phyloP scores from a whole-genome alignment of 2,113 vertebrate genomes.

The Dascyllus trimaculatus region DNA sequence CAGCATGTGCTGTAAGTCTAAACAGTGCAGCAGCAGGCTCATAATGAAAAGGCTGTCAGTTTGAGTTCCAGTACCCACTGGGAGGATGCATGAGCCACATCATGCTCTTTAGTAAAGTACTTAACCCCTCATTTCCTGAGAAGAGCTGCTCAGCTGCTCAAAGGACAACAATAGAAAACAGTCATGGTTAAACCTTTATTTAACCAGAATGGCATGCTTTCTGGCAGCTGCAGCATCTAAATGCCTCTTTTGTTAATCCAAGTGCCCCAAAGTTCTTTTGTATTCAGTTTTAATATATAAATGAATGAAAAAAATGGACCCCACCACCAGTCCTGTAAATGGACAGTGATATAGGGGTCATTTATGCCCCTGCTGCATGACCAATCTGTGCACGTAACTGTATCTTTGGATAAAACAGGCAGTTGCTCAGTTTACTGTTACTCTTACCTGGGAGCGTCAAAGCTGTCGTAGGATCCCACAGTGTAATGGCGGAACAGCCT shows the following conservation, averaged over 20 bases:
- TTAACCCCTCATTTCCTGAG: constrained; percentile 11
- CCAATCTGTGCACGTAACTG: neutral
- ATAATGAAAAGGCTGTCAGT: constrained; percentile 26
- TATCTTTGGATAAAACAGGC: neutral
- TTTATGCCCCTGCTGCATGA: neutral
- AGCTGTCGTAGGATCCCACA: constrained; percentile 95
- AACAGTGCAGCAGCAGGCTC: constrained; percentile 19
- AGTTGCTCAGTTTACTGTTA: constrained; percentile 4
- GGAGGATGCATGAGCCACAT: constrained; percentile 8
- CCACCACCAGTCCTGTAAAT: neutral
- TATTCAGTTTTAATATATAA: neutral
- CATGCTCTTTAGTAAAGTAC: constrained; percentile 24
- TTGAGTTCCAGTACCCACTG: neutral
- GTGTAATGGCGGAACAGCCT: constrained; percentile 94
- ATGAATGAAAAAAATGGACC: too few relatives aligned
- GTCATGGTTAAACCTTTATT: constrained; percentile 18
- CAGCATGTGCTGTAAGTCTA: constrained; percentile 33
- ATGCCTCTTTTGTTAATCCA: constrained; percentile 3
- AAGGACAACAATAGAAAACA: neutral
- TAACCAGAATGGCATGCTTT: constrained; percentile 9
- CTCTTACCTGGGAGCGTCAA: constrained; percentile 93
- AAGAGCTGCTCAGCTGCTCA: neutral
- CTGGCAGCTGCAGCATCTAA: constrained; percentile 16
- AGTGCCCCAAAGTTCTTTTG: constrained; percentile 9
- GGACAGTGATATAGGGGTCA: neutral